Conservation (phyloP, 2,797 vertebrate species). For the Enteromius mattozi region DNA sequence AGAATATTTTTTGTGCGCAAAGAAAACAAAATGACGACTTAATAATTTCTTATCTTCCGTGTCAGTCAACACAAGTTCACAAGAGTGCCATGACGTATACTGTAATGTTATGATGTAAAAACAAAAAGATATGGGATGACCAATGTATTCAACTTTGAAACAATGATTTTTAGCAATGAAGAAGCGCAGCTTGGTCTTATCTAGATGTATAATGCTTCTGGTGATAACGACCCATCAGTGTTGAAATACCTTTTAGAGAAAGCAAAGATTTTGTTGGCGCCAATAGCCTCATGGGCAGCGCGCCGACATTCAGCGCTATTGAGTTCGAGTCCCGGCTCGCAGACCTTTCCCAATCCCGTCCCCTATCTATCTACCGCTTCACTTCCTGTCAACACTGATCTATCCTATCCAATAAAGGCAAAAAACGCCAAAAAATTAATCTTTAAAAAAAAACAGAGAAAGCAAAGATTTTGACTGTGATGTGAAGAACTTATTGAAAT, state of each 20-base stretch:
- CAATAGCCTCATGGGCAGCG: too few relatives aligned
- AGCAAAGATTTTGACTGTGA: slow-evolving; percentile 5
- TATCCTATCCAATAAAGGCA: too few relatives aligned
- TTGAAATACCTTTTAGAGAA: not conserved
- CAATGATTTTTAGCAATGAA: not conserved
- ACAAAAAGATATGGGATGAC: not conserved
- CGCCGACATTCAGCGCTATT: too few relatives aligned
- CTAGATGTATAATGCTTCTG: not conserved
- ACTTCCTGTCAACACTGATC: too few relatives aligned
- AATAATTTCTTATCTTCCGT: not conserved
- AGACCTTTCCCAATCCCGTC: too few relatives aligned
- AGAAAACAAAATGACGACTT: not conserved
- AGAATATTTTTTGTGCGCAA: not conserved
- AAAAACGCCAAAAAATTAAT: too few relatives aligned
- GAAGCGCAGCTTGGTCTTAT: not conserved
- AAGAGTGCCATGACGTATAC: not conserved
- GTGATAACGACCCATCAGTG: not conserved
- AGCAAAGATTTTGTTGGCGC: too few relatives aligned
- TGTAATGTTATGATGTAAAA: not conserved
- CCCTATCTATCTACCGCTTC: too few relatives aligned
- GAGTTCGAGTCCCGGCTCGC: too few relatives aligned
- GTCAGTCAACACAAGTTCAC: not conserved
- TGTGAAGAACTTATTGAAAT: slow-evolving; percentile 20
- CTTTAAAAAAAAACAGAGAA: not conserved
- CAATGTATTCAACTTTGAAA: not conserved